Evolutionary conservation across 2,888 invertebrate genomes (phyloP), one percentile per base, ranked within the genome.

Genomic region (Cheilosia pagana): DNA sequence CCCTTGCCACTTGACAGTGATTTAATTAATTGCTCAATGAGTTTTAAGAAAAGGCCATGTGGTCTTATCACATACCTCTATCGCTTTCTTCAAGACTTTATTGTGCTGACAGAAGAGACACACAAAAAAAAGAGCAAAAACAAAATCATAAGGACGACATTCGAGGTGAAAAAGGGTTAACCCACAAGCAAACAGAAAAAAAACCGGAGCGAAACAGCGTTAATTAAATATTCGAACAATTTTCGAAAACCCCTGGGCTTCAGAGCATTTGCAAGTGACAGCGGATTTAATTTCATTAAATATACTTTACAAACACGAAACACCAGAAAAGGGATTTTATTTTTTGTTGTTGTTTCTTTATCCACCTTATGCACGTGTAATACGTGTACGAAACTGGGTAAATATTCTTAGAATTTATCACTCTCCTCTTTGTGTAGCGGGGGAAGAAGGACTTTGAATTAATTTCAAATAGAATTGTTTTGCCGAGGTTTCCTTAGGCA

Each of bases 11-110:
- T 75, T 70, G 53, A 74, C 53, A 75, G 41, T 63, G 70, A 50
- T 53, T 65, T 59, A 65, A 81, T 81, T 76, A 76, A 76, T 76
- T 63, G 63, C 28, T 53, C 65, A 70, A 23, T 53, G 76, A 50
- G 52, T 55, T 62, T 48, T 35, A 31, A 10, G 25, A 31, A 63
- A 43, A 25, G 50, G 50, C 50, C 62, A 62, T 53, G 71, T 60
- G 70, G 50, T 41, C n/a, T 39, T 14, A 41, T 53, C 57, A 70
- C 48, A 60, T 60, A 71, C 43, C 50, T 28, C 28, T 23, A 60
- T 19, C 21, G 25, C 10, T 52, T 23, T 19, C 12, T 43, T 2
- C 3, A 4, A 16, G 48, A 23, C 39, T 3, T 14, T 14, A 48
- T 14, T 43, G 1, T 43, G 55, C 55, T 57, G 35, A 48, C 35